Conservation (phyloP, 1,140 invertebrate species). For the Heliconius himera region DNA sequence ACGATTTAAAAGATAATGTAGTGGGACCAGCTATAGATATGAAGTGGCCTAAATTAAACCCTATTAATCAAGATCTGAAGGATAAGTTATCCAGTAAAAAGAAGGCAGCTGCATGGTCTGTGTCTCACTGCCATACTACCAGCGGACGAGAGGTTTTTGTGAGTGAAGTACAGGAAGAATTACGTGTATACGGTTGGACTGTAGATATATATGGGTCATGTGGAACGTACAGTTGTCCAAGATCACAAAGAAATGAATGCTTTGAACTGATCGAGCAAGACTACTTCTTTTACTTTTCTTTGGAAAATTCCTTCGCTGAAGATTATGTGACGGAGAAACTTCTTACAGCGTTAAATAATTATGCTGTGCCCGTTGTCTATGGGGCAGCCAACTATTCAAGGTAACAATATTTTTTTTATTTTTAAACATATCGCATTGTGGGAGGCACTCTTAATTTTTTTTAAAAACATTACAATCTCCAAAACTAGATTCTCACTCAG, state of each 20-base stretch:
- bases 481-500: too few relatives aligned
- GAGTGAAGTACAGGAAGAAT: background rate
- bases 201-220: background rate
- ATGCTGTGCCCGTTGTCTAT: background rate
- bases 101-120: background rate
- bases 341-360: background rate
- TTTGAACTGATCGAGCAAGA: background rate
- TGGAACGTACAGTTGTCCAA: background rate
- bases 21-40: slow-evolving; percentile 49
- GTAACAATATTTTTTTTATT: background rate
- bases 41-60: background rate
- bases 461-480: too few relatives aligned
- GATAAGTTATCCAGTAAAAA: background rate
- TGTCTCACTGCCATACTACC: background rate
- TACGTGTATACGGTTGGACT: background rate
- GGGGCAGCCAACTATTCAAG: background rate
- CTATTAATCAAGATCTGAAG: background rate
- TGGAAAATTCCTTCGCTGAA: slow-evolving; percentile 6
- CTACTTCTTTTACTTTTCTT: background rate
- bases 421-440: too few relatives aligned
- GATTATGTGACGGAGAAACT: slow-evolving; percentile 7
- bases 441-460: too few relatives aligned
- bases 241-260: background rate
- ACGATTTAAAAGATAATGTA: slow-evolving; percentile 52
- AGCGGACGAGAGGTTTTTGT: background rate